Base-by-base conservation (phyloP, 2,888 invertebrate genomes). In the Hymenopus coronatus region DNA sequence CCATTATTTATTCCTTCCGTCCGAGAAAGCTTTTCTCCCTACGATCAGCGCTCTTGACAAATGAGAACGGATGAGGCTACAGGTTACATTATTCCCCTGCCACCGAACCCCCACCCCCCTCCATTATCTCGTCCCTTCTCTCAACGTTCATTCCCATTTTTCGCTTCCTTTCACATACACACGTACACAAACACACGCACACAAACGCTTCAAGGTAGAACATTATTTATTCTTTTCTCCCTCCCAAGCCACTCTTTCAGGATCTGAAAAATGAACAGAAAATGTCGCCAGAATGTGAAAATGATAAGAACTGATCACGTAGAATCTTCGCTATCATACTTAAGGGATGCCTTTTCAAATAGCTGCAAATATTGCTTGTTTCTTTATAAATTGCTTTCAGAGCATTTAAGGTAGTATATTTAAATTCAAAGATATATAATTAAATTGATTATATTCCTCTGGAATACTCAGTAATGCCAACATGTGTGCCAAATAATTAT, bases 61-160 rank as follows among this genome's bases (percentile, higher is more conserved):
- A 89, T 89, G 89, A 89, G 89, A 88, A 88, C 83, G 89, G 88
- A 89, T 89, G 88, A 88, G 88, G 27, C 88, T 89, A 87, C 87
- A 89, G 88, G 89, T 89, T 89, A 88, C 83, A 85, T 88, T 82
- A 88, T 85, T 83, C 86, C 87, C 86, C 86, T 33, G 82, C 88
- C 85, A 27, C 70, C 82, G 25, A 70, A 30, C 28, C 89, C 84
- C 30, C 30, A 33, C 83, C 84, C n/a, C 30, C 88, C 83, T 82
- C 88, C 89, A 84, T 88, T 84, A 87, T 89, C 81, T 40, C 54
- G 88, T 40, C 87, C 88, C 88, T 89, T 88, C 70, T 85, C 85
- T 85, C 87, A 89, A 30, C 40, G 84, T 81, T 87, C 84, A 33
- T 85, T 89, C 82, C 46, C 85, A 88, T 85, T 88, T 85, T 88